These are phyloP conservation scores for Pseudolaguvia tuberculata DNA, from an alignment of 2,113 vertebrate genomes.

Conservation along the genomic window DNA sequence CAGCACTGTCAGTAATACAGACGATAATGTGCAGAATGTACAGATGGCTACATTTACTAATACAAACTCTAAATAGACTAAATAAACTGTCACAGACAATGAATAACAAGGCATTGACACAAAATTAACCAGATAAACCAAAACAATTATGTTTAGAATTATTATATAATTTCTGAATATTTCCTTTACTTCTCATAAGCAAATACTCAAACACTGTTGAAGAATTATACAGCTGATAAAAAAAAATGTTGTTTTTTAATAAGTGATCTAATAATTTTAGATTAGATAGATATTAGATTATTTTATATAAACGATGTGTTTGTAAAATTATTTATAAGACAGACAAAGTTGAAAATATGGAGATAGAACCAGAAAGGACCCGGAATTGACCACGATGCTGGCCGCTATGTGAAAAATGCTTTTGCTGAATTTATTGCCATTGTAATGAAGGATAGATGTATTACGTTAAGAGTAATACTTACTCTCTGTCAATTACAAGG, in stretches of 20 bases:
- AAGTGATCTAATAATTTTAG: no score
- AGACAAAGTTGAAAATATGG: no score
- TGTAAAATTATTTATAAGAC: no score
- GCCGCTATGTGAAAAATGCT: neutral
- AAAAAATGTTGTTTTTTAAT: no score
- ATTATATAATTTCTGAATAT: neutral
- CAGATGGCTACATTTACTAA: conserved; percentile 25
- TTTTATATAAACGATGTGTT: no score
- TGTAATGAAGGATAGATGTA: neutral
- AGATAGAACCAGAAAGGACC: no score
- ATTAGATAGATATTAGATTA: no score
- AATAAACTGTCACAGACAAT: neutral
- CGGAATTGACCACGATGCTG: no score
- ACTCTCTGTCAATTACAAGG: conserved; percentile 96
- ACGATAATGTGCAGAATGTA: conserved; percentile 2
- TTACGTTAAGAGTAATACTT: conserved; percentile 59
- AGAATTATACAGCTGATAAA: neutral
- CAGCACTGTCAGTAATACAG: conserved; percentile 1
- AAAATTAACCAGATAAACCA: neutral
- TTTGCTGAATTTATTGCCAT: no score
- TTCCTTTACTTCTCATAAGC: neutral
- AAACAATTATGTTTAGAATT: no score
- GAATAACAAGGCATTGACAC: conserved; percentile 9
- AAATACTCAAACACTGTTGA: neutral
- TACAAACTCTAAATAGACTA: conserved; percentile 22